Conservation (phyloP, 2,888 invertebrate species). For the Nomada flava region DNA sequence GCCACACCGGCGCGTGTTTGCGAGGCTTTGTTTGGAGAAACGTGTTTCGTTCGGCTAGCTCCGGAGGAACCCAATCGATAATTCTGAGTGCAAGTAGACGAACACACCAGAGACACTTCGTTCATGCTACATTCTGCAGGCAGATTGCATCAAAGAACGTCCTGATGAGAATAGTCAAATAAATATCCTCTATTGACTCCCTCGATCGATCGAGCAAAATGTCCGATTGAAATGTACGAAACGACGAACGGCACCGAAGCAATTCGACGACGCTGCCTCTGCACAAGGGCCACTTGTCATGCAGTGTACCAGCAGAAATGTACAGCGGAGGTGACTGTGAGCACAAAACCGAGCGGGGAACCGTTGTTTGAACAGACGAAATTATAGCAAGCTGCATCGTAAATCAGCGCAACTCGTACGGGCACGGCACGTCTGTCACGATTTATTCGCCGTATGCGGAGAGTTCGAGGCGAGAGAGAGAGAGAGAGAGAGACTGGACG, state of each 20-base stretch:
- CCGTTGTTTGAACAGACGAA: conserved; percentile 36
- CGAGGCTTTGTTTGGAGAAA: too few relatives aligned
- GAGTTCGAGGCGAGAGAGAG: neutral
- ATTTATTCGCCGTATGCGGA: conserved; percentile 43
- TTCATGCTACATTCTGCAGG: neutral
- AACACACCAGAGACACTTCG: neutral
- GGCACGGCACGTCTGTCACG: conserved; percentile 19
- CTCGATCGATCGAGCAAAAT: too few relatives aligned
- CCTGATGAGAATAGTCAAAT: neutral
- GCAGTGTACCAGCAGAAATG: neutral
- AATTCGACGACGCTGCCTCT: neutral
- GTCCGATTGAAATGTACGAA: neutral
- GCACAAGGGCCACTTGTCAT: neutral
- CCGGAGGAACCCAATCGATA: too few relatives aligned
- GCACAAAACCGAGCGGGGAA: neutral
- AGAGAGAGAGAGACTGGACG: neutral
- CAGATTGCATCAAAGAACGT: neutral
- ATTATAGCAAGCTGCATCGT: conserved; percentile 38
- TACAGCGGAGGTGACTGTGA: neutral
- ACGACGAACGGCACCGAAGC: neutral
- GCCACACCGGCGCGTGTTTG: too few relatives aligned
- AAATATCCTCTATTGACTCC: too few relatives aligned
- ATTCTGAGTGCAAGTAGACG: too few relatives aligned
- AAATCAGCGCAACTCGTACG: conserved; percentile 32
- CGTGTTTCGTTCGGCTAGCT: too few relatives aligned